Evolutionary conservation across 2,113 vertebrate genomes (phyloP).

Genomic region (Ochotona princeps): DNA sequence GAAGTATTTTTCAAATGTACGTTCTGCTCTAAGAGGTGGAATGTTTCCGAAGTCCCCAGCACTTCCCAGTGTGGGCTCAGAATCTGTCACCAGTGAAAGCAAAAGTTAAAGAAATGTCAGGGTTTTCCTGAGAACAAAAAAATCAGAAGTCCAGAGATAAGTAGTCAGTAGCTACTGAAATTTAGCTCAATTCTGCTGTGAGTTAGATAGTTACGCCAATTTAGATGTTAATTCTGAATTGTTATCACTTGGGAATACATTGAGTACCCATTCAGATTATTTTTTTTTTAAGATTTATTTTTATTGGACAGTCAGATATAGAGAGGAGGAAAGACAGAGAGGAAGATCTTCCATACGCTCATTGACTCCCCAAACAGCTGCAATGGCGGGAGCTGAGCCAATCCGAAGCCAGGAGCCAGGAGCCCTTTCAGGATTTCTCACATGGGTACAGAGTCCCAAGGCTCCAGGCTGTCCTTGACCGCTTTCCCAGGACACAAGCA

Average conservation of each 20-base stretch:
- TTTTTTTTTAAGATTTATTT: not conserved
- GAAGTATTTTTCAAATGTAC: not conserved
- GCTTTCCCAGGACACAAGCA: too few relatives aligned
- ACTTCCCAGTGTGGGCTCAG: not conserved
- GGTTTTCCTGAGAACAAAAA: slow-evolving; percentile 43
- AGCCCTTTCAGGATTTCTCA: too few relatives aligned
- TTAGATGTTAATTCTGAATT: slow-evolving; percentile 25
- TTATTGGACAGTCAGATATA: too few relatives aligned
- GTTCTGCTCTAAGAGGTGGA: not conserved
- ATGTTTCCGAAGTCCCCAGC: slow-evolving; percentile 9
- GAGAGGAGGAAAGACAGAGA: too few relatives aligned
- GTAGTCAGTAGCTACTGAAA: not conserved
- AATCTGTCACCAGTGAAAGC: not conserved
- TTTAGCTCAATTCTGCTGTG: slow-evolving; percentile 18
- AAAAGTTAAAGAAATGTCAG: slow-evolving; percentile 7
- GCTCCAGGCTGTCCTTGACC: too few relatives aligned
- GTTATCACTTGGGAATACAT: not conserved
- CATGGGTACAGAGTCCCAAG: too few relatives aligned
- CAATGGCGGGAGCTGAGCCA: too few relatives aligned
- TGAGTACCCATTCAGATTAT: slow-evolving; percentile 30
- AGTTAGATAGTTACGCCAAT: not conserved
- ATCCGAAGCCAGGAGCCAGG: too few relatives aligned
- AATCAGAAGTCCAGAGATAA: slow-evolving; percentile 15
- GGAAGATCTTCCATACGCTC: too few relatives aligned
- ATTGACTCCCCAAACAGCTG: too few relatives aligned